phyloP scores from a whole-genome alignment of 2,113 vertebrate genomes.

The human (Homo sapiens) region DNA sequence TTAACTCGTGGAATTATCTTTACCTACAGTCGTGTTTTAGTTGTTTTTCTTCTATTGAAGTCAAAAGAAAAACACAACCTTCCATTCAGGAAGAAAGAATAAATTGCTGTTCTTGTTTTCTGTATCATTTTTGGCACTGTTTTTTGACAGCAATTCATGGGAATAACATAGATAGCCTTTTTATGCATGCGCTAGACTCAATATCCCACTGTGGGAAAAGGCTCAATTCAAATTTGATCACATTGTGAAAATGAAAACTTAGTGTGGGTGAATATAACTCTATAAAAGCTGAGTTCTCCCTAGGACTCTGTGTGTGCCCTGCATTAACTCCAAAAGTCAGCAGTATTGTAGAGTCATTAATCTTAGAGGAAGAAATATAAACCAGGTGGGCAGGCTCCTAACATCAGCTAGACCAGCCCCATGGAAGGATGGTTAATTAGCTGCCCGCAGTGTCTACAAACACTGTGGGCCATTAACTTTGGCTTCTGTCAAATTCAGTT shows the following conservation, averaged over 20 bases:
- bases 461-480: slow-evolving; percentile 75
- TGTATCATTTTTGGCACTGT: background rate
- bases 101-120: background rate
- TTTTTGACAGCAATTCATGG: background rate
- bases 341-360: slow-evolving; percentile 67
- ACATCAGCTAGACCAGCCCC: slow-evolving; percentile 68
- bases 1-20: slow-evolving; percentile 67
- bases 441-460: slow-evolving; percentile 64
- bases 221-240: slow-evolving; percentile 59
- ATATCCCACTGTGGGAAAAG: slow-evolving; percentile 32
- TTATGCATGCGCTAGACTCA: slow-evolving; percentile 31
- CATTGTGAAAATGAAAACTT: slow-evolving; percentile 49
- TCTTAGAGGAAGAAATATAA: slow-evolving; percentile 77
- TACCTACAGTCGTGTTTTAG: slow-evolving; percentile 67
- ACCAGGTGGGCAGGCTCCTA: slow-evolving; percentile 74
- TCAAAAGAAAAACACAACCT: slow-evolving; percentile 44
- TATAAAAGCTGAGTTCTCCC: slow-evolving; percentile 63
- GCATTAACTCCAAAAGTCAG: slow-evolving; percentile 70
- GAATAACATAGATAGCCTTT: slow-evolving; percentile 44
- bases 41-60: slow-evolving; percentile 39
- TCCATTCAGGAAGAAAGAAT: slow-evolving; percentile 12
- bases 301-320: slow-evolving; percentile 56
- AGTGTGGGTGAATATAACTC: slow-evolving; percentile 30
- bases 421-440: slow-evolving; percentile 68
- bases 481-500: slow-evolving; percentile 70